Evolutionary conservation across 2,888 invertebrate species (phyloP).

Genomic region (Mesoligia furuncula): DNA sequence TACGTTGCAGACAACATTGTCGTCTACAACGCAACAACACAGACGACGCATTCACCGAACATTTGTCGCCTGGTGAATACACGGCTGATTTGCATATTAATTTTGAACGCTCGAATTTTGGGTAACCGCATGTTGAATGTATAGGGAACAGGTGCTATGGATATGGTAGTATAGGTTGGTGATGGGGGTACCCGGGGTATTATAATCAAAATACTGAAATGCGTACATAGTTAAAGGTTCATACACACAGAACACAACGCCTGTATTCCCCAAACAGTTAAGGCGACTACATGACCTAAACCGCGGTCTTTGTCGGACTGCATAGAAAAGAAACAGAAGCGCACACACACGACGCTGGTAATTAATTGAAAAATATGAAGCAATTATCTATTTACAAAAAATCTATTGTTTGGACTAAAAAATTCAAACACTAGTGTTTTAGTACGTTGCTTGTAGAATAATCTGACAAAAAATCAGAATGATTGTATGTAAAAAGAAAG

Average conservation of each 20-base stretch:
- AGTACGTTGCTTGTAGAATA: no score
- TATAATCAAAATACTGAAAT: not conserved
- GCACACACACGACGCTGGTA: no score
- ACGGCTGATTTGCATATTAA: slow-evolving; percentile 64
- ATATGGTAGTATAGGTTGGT: slow-evolving; percentile 17
- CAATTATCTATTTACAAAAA: no score
- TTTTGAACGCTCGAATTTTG: slow-evolving; percentile 61
- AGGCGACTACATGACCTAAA: no score
- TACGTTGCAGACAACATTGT: not conserved
- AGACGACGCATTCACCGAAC: slow-evolving; percentile 29
- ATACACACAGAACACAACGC: not conserved
- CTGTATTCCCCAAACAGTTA: no score
- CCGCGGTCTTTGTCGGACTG: no score
- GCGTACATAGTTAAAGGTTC: not conserved
- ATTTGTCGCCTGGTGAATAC: slow-evolving; percentile 48
- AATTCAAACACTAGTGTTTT: no score
- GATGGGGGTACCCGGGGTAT: not conserved
- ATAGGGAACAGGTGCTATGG: slow-evolving; percentile 34
- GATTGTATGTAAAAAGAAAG: no score
- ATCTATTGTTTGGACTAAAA: no score
- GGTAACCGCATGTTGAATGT: slow-evolving; percentile 60
- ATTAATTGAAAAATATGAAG: no score
- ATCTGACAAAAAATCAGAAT: no score
- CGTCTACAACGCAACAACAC: slow-evolving; percentile 32
- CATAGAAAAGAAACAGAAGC: no score